A percentile compares a stretch with the other conserved stretches of the same genome.
These are phyloP conservation scores for Lithophane ornitopus DNA, from an alignment of 2,888 invertebrate genomes.

Conservation along the genomic window DNA sequence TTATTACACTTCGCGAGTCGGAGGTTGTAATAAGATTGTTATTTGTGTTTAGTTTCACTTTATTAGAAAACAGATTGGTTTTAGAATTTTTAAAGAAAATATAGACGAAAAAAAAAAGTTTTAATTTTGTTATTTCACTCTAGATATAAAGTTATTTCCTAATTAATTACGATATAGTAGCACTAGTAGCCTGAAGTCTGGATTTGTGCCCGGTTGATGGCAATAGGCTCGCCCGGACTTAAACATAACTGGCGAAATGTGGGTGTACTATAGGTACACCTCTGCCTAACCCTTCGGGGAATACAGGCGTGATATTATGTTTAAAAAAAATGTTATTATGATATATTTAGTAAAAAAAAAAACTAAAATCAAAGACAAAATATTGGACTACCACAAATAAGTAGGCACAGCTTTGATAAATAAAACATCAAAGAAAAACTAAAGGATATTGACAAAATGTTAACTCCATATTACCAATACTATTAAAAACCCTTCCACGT, in stretches of 20 bases:
- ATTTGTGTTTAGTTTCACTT: constrained; percentile 71
- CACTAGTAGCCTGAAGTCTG: no score
- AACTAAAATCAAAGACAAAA: neutral
- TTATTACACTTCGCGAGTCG: constrained; percentile 79
- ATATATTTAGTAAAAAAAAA: neutral
- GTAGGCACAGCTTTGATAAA: constrained; percentile 8
- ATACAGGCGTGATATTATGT: no score
- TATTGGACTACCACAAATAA: neutral
- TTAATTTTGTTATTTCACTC: neutral
- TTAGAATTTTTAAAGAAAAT: neutral
- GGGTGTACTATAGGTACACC: no score
- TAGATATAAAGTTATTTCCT: no score
- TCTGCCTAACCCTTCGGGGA: no score
- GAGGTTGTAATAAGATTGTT: constrained; percentile 72
- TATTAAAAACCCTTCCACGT: constrained; percentile 51
- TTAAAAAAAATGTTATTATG: no score
- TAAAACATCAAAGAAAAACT: constrained; percentile 53
- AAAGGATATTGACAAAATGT: constrained; percentile 31
- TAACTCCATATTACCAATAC: constrained; percentile 51
- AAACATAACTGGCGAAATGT: no score
- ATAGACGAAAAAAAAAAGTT: no score
- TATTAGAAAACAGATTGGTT: constrained; percentile 43
- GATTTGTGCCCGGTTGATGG: no score
- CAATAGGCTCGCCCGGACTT: no score
- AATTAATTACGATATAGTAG: no score